Evolutionary conservation across 2,113 vertebrate genomes (phyloP).

Genomic region (Erinaceus europaeus): DNA sequence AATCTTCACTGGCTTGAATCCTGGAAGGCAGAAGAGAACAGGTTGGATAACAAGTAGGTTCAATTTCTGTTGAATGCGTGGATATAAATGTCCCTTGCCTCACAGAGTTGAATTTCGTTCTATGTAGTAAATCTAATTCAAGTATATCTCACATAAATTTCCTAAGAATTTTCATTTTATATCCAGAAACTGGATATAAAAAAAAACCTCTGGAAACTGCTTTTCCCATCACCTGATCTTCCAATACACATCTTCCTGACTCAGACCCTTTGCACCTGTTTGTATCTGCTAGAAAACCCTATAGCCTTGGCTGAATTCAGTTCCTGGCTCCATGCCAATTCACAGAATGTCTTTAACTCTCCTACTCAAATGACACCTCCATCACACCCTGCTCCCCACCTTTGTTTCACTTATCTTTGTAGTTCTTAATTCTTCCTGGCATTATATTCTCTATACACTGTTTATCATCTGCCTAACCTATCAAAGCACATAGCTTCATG

Average conservation of each 20-base stretch:
- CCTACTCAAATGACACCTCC: no score
- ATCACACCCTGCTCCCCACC: accelerated
- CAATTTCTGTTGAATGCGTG: neutral
- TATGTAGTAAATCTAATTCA: neutral
- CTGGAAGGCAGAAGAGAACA: neutral
- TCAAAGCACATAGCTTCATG: no score
- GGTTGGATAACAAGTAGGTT: accelerated
- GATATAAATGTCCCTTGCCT: neutral
- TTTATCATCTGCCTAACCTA: neutral
- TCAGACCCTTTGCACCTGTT: neutral
- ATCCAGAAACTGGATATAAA: no score
- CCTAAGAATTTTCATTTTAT: neutral
- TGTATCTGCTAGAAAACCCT: neutral
- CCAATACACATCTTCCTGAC: neutral
- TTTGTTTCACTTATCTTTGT: neutral
- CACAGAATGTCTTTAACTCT: neutral
- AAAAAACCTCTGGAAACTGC: no score
- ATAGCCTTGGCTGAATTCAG: neutral
- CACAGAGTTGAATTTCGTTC: neutral
- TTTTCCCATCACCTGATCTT: neutral
- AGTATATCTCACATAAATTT: accelerated
- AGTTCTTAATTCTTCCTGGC: neutral
- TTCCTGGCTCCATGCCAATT: no score
- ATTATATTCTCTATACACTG: neutral
- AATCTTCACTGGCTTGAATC: accelerated